Conservation (phyloP, 2,113 vertebrate genomes). For the Oostethus manadensis region DNA sequence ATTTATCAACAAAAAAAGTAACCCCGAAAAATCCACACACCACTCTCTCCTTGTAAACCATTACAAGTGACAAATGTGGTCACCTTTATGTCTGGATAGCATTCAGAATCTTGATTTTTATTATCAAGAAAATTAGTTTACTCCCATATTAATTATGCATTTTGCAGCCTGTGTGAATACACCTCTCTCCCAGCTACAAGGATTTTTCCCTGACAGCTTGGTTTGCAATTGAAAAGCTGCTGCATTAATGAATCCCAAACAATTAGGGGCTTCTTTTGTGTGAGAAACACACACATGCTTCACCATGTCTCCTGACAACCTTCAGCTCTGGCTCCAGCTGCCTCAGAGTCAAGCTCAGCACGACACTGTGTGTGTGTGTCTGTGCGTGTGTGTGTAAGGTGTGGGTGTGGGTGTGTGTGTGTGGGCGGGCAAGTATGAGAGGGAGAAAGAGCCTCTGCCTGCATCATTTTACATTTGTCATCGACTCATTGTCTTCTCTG, state of each 20-base stretch:
- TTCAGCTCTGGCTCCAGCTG: conserved; percentile 70
- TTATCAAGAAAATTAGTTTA: conserved; percentile 57
- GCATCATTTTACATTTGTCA: conserved; percentile 72
- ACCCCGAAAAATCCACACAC: conserved; percentile 16
- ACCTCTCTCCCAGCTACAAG: conserved; percentile 58
- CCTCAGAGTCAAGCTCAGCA: conserved; percentile 66
- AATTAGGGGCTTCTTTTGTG: conserved; percentile 71
- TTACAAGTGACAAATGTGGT: conserved; percentile 43
- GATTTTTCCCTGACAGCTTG: conserved; percentile 60
- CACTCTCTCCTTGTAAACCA: conserved; percentile 14
- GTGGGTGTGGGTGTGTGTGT: conserved; percentile 17
- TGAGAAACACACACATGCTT: conserved; percentile 70
- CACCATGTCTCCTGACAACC: conserved; percentile 71
- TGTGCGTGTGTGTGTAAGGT: conserved; percentile 23
- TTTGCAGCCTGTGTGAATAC: conserved; percentile 57
- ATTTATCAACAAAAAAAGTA: conserved; percentile 4
- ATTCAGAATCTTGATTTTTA: conserved; percentile 52
- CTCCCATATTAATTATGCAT: conserved; percentile 66
- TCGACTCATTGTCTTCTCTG: conserved; percentile 61
- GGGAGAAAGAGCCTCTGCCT: conserved; percentile 38
- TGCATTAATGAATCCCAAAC: conserved; percentile 73
- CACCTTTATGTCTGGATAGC: conserved; percentile 47
- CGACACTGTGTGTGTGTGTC: conserved; percentile 40
- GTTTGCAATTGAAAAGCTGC: conserved; percentile 69
- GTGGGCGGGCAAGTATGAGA: background rate